Conservation (phyloP, 2,888 invertebrate genomes). For the Sepiola atlantica region DNA sequence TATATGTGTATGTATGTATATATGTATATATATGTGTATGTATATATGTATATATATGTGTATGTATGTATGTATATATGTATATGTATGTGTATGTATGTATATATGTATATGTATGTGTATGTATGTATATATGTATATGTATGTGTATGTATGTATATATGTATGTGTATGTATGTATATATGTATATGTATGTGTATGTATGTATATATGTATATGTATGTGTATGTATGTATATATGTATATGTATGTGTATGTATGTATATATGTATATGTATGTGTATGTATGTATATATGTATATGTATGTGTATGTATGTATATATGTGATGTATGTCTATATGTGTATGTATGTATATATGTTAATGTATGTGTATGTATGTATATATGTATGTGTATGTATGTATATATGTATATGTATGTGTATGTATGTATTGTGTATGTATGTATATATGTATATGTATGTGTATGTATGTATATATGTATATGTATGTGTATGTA, state of each 20-base stretch:
- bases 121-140: no score
- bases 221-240: not conserved
- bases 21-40: no score
- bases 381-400: not conserved
- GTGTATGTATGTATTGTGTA: not conserved
- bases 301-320: not conserved
- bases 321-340: not conserved
- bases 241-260: not conserved
- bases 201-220: constrained; percentile 13
- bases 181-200: no score
- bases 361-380: not conserved
- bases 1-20: no score
- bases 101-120: no score
- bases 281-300: constrained; percentile 4
- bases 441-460: not conserved
- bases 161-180: no score
- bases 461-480: not conserved
- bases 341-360: not conserved
- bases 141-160: no score
- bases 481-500: not conserved
- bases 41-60: no score
- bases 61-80: no score
- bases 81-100: no score
- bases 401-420: not conserved
- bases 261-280: not conserved